Base-by-base conservation (phyloP, 2,113 vertebrate genomes). In the Pyrgilauda ruficollis region DNA sequence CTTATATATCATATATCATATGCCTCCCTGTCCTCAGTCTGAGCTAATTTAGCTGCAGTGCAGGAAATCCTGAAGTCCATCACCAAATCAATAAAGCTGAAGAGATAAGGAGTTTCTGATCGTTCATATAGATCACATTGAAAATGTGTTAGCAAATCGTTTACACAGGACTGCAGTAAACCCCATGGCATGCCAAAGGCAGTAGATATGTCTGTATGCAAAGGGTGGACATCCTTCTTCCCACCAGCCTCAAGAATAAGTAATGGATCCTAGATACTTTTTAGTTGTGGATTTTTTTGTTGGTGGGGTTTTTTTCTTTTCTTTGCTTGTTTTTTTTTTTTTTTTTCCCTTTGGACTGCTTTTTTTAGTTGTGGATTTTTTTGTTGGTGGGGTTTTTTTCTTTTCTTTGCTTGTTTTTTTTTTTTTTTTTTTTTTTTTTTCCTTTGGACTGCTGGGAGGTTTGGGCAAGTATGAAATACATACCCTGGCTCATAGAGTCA, bases 41-140 rank as follows among this genome's bases (percentile, higher is more conserved):
- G 24, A 72, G 37, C 41, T 92, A 62, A 41, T 47, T 59, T 35
- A 41, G 39, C 35, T 53, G 35, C 43, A 70, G 41, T 52, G 76
- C 39, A 73, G 49, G 46, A 93, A 73, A 87, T 67, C 82, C 56
- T 47, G 24, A 77, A 85, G 24, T 86, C 47, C 33, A 16, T 64
- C 83, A 78, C 39, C 24, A 52, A 46, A 80, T 85, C 82, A 86
- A 63, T 93, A 83, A 86, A 88, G 46, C 64, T 78, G 16, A 62
- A 53, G 62, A 61, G 47, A 44, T 79, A 79, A 85, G 73, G 28
- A 13, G 28, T 62, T 67, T 87, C 53, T 87, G 22, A 49, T 79
- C 46, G 84, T 58, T 87, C 30, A 16, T 62, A 35, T 15, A 87
- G 79, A 59, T 87, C 39, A 26, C 4, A 2, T 10, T 49, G 66